Percentiles rank a stretch among this genome's conserved stretches.
phyloP scores from a whole-genome alignment of 2,888 invertebrate species.

The Brenthis ino region DNA sequence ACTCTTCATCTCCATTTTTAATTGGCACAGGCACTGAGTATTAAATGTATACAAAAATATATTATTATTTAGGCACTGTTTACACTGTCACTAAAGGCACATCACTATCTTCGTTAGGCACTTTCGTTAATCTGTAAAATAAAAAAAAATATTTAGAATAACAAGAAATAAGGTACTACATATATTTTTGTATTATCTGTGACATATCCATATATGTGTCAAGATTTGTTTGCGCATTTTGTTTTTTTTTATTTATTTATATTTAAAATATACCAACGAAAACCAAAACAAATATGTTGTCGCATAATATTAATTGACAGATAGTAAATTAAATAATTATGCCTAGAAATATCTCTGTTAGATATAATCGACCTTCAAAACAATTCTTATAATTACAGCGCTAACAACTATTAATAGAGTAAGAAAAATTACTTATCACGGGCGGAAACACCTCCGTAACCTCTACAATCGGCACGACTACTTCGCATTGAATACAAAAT shows the following conservation, averaged over 20 bases:
- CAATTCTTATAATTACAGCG: slow-evolving; percentile 17
- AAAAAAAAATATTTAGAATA: slow-evolving; percentile 38
- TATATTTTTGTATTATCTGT: not conserved
- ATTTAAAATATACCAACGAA: no score
- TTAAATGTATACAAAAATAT: slow-evolving; percentile 48
- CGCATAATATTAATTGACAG: slow-evolving; percentile 2
- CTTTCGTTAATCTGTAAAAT: slow-evolving; percentile 59
- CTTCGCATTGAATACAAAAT: not conserved
- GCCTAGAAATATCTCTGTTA: not conserved
- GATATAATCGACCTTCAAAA: slow-evolving; percentile 15
- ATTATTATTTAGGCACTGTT: slow-evolving; percentile 47
- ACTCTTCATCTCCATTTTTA: slow-evolving; percentile 64
- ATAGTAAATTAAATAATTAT: slow-evolving; percentile 9
- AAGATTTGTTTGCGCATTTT: slow-evolving; percentile 4
- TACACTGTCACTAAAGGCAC: slow-evolving; percentile 74
- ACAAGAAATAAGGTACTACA: not conserved
- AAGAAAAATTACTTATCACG: slow-evolving; percentile 18
- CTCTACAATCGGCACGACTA: slow-evolving; percentile 1
- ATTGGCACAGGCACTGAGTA: slow-evolving; percentile 37
- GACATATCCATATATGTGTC: not conserved
- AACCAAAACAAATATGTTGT: not conserved
- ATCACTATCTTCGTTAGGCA: slow-evolving; percentile 65
- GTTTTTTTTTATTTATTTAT: not conserved
- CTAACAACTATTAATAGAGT: slow-evolving; percentile 13
- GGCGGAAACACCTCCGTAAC: slow-evolving; percentile 20